Percentiles rank a stretch among this genome's conserved stretches.
Conservation (phyloP, 2,888 invertebrate genomes). For the Axea sp. region DNA sequence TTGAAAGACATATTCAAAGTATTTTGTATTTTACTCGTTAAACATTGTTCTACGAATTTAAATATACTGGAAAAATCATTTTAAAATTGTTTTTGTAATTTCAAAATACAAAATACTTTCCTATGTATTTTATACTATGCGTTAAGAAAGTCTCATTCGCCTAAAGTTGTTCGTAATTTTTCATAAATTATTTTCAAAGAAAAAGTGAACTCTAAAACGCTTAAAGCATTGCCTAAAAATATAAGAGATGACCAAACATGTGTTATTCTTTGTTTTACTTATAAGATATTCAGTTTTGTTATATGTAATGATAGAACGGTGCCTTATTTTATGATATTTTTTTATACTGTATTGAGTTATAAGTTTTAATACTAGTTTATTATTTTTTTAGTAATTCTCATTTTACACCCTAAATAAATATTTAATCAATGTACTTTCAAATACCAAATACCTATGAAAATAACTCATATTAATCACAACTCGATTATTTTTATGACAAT, state of each 20-base stretch:
- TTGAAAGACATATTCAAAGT: constrained; percentile 25
- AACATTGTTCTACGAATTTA: not conserved
- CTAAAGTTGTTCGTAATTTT: constrained; percentile 12
- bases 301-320: constrained; percentile 9
- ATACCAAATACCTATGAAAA: not conserved
- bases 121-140: constrained; percentile 22
- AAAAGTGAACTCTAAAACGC: constrained; percentile 35
- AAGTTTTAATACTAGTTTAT: too few species aligned
- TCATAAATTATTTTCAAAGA: constrained; percentile 16
- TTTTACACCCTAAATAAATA: too few species aligned
- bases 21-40: constrained; percentile 14
- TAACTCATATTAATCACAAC: not conserved
- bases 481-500: constrained; percentile 39
- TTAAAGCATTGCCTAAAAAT: constrained; percentile 41
- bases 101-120: constrained; percentile 33
- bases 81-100: not conserved
- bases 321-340: constrained; percentile 31
- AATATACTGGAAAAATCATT: not conserved
- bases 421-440: too few species aligned
- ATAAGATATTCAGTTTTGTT: not conserved
- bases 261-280: not conserved
- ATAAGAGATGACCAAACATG: not conserved
- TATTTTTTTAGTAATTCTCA: too few species aligned
- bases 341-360: too few species aligned
- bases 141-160: constrained; percentile 39